phyloP scores from a whole-genome alignment of 1,140 invertebrate species.

The Bombyx mori region DNA sequence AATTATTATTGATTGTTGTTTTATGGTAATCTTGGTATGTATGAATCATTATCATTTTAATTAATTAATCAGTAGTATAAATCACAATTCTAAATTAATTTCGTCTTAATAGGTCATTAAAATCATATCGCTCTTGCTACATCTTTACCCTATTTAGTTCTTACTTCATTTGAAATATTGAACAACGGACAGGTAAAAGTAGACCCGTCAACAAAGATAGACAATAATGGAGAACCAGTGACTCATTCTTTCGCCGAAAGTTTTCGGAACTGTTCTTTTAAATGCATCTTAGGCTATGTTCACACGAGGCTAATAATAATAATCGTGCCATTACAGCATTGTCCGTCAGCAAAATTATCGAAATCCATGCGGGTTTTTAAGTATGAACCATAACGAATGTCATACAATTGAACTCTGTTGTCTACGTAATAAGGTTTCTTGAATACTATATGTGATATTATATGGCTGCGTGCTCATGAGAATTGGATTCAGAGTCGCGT shows the following conservation, averaged over 20 bases:
- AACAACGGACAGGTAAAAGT: slow-evolving; percentile 25
- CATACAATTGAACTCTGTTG: slow-evolving; percentile 20
- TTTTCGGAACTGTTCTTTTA: slow-evolving; percentile 21
- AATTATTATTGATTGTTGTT: too few species aligned
- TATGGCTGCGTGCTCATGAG: slow-evolving; percentile 46
- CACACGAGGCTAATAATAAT: slow-evolving; percentile 20
- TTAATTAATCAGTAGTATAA: too few species aligned
- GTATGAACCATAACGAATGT: neutral
- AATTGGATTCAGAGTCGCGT: slow-evolving; percentile 52
- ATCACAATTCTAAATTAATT: too few species aligned
- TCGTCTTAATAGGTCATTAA: too few species aligned
- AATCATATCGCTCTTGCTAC: too few species aligned
- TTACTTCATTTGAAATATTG: slow-evolving; percentile 8
- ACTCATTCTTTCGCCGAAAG: slow-evolving; percentile 20
- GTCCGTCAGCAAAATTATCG: slow-evolving; percentile 11
- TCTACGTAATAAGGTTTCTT: slow-evolving; percentile 39
- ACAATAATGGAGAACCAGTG: slow-evolving; percentile 28
- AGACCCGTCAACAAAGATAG: slow-evolving; percentile 18
- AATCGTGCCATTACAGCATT: slow-evolving; percentile 12
- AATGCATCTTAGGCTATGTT: slow-evolving; percentile 23
- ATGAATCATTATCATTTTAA: too few species aligned
- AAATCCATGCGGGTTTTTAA: slow-evolving; percentile 7
- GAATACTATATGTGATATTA: slow-evolving; percentile 26
- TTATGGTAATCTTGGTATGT: too few species aligned
- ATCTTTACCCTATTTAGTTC: too few species aligned